Percentiles rank a stretch among this genome's conserved stretches.
Conservation (phyloP, 2,797 vertebrate species). For the Anableps anableps region DNA sequence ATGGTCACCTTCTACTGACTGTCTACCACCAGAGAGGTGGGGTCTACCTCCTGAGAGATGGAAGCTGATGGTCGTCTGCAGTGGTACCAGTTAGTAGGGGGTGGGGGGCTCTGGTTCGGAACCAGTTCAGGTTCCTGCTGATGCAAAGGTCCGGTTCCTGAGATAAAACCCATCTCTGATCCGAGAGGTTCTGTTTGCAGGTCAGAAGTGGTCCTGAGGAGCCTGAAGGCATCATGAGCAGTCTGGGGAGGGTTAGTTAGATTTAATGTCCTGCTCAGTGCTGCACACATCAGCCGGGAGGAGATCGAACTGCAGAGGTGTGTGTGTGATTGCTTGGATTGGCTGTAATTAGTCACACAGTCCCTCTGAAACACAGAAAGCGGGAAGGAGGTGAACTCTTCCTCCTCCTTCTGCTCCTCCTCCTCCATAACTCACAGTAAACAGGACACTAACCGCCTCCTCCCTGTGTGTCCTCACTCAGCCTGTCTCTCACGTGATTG, state of each 20-base stretch:
- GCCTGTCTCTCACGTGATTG: constrained; percentile 76
- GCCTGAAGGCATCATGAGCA: neutral
- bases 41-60: too few species aligned
- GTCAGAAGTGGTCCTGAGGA: neutral
- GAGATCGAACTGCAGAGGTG: constrained; percentile 28
- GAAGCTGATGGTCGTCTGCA: too few species aligned
- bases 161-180: neutral
- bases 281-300: constrained; percentile 47
- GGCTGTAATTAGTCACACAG: constrained; percentile 27
- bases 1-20: too few species aligned
- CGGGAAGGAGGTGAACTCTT: constrained; percentile 9
- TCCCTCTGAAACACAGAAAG: constrained; percentile 11
- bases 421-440: constrained; percentile 67
- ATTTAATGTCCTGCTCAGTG: constrained; percentile 56
- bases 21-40: too few species aligned
- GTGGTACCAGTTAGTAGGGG: too few species aligned
- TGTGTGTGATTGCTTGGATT: constrained; percentile 2
- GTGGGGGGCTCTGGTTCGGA: too few species aligned
- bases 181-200: neutral
- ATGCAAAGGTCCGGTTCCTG: neutral
- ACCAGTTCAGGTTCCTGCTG: neutral
- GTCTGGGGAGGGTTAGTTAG: constrained; percentile 40
- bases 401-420: neutral
- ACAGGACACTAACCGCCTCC: constrained; percentile 72
- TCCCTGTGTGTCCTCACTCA: constrained; percentile 65